Conservation (phyloP, 1,140 invertebrate genomes). For the Drosophila orena region DNA sequence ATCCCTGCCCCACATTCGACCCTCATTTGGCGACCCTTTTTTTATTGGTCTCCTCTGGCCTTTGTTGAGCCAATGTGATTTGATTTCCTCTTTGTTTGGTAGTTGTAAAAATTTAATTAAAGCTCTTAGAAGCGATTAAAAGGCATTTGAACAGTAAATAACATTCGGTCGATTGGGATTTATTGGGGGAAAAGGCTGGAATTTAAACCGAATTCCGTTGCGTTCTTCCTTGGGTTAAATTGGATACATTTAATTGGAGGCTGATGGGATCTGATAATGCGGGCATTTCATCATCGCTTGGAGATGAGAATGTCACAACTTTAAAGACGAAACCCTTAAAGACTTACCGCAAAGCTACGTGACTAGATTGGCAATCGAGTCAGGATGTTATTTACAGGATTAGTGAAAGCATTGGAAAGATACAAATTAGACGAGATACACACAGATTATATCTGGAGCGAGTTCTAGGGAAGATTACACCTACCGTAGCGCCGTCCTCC, state of each 20-base stretch:
- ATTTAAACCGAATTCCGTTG: conserved; percentile 18
- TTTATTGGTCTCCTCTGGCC: conserved; percentile 38
- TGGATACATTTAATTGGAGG: conserved; percentile 14
- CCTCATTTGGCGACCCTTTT: conserved; percentile 61
- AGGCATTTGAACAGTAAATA: conserved; percentile 67
- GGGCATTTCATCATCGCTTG: conserved; percentile 11
- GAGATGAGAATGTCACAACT: background rate
- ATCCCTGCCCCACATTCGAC: conserved; percentile 50
- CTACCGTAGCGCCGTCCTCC: conserved; percentile 89
- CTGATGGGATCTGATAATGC: background rate
- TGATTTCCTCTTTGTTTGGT: conserved; percentile 56
- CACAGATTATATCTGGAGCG: background rate
- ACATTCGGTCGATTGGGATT: conserved; percentile 49
- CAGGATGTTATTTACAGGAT: conserved; percentile 63
- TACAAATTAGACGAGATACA: conserved; percentile 48
- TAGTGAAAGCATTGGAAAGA: conserved; percentile 67
- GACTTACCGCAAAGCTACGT: conserved; percentile 83
- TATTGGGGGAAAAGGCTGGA: conserved; percentile 3
- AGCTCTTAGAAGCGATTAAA: conserved; percentile 70
- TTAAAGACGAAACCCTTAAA: background rate
- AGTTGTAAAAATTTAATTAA: conserved; percentile 71
- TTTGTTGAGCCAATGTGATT: conserved; percentile 54
- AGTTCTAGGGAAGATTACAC: conserved; percentile 27
- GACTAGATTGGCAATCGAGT: conserved; percentile 56
- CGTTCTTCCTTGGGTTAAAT: conserved; percentile 11